Conservation (phyloP, 1,140 invertebrate species). For the Laupala kohalensis region DNA sequence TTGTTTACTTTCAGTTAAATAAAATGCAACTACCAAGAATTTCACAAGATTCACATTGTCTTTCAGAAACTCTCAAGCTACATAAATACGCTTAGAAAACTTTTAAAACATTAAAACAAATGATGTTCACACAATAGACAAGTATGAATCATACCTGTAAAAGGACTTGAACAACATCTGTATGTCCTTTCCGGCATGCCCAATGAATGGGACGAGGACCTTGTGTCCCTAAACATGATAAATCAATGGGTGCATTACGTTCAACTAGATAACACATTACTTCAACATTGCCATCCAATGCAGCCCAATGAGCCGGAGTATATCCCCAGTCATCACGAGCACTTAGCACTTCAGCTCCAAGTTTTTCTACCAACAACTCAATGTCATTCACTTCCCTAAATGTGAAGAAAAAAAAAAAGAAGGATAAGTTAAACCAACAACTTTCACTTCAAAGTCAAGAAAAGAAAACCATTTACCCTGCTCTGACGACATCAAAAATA, state of each 20-base stretch:
- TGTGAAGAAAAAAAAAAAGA: neutral
- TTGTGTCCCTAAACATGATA: conserved; percentile 74
- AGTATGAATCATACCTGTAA: conserved; percentile 35
- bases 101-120: too few species aligned
- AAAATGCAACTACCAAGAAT: too few species aligned
- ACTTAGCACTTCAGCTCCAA: conserved; percentile 52
- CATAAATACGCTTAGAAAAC: too few species aligned
- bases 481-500: conserved; percentile 49
- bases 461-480: conserved; percentile 31
- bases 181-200: conserved; percentile 77
- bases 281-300: conserved; percentile 72
- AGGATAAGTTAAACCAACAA: neutral
- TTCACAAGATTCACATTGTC: too few species aligned
- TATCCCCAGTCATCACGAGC: conserved; percentile 81
- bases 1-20: too few species aligned
- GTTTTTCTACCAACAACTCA: conserved; percentile 61
- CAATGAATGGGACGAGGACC: conserved; percentile 83
- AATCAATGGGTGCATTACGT: conserved; percentile 63
- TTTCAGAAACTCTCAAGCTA: too few species aligned
- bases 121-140: too few species aligned
- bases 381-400: conserved; percentile 55
- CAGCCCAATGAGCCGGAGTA: conserved; percentile 83
- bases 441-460: neutral
- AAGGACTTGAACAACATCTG: conserved; percentile 69
- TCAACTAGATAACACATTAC: conserved; percentile 74